Percentiles rank a stretch among this genome's conserved stretches.
Conservation (phyloP, 2,797 vertebrate genomes). For the Tragopan temminckii region DNA sequence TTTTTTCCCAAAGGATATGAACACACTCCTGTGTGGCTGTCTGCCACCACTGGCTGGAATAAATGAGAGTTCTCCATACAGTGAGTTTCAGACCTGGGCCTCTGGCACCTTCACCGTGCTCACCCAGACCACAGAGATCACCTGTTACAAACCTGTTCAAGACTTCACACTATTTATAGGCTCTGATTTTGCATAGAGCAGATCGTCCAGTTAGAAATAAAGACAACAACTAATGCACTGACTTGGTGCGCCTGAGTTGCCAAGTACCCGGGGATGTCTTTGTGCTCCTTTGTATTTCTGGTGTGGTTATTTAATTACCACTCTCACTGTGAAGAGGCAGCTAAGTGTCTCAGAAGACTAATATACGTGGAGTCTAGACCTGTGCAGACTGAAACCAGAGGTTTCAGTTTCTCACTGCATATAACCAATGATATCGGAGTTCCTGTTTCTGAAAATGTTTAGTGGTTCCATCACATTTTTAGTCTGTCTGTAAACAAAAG, state of each 20-base stretch:
- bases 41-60: rapidly evolving
- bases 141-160: not conserved
- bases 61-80: rapidly evolving
- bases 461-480: not conserved
- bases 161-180: not conserved
- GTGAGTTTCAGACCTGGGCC: not conserved
- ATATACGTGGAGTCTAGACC: not conserved
- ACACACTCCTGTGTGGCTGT: not conserved
- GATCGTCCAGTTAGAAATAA: not conserved
- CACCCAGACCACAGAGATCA: not conserved
- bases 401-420: not conserved
- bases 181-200: not conserved
- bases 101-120: not conserved
- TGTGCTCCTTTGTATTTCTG: not conserved
- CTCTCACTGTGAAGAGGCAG: not conserved
- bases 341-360: not conserved
- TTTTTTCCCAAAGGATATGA: not conserved
- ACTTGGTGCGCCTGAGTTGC: not conserved
- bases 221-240: not conserved
- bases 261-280: not conserved
- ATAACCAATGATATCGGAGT: not conserved
- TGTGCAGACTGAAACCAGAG: not conserved
- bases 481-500: not conserved
- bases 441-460: conserved; percentile 9
- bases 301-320: conserved; percentile 23